Evolutionary conservation across 2,888 invertebrate genomes (phyloP).

Genomic region (Bedellia somnulentella): DNA sequence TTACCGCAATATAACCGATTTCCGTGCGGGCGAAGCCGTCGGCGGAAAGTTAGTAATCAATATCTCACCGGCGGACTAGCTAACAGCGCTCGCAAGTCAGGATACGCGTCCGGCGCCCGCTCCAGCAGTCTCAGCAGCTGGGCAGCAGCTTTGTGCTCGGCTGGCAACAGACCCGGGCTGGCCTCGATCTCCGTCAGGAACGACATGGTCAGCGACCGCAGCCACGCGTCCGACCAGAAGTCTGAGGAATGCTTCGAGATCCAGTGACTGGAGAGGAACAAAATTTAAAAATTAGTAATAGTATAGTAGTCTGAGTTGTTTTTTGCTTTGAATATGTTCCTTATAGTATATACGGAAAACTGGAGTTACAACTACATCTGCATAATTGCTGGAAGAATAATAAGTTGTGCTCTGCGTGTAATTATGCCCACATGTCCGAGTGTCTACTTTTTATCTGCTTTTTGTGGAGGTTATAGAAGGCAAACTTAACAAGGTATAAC

Average conservation of each 20-base stretch:
- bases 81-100: conserved; percentile 72
- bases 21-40: too few species aligned
- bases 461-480: too few species aligned
- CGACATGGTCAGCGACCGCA: conserved; percentile 78
- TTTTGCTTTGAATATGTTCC: conserved; percentile 2
- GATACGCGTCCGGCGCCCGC: conserved; percentile 69
- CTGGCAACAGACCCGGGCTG: conserved; percentile 79
- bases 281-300: conserved; percentile 6
- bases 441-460: too few species aligned
- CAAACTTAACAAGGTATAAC: too few species aligned
- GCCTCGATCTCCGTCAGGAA: conserved; percentile 87
- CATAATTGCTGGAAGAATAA: too few species aligned
- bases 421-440: too few species aligned
- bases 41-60: not conserved
- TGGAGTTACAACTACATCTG: too few species aligned
- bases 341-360: too few species aligned
- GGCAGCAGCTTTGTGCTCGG: conserved; percentile 87
- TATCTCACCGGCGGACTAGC: conserved; percentile 66
- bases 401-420: too few species aligned
- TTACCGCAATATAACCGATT: too few species aligned
- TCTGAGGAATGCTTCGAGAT: conserved; percentile 89
- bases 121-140: conserved; percentile 78
- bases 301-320: conserved; percentile 1
- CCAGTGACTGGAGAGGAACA: conserved; percentile 69
- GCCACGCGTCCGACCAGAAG: conserved; percentile 75